phyloP scores from a whole-genome alignment of 2,113 vertebrate genomes.

The Dasyornis broadbenti region DNA sequence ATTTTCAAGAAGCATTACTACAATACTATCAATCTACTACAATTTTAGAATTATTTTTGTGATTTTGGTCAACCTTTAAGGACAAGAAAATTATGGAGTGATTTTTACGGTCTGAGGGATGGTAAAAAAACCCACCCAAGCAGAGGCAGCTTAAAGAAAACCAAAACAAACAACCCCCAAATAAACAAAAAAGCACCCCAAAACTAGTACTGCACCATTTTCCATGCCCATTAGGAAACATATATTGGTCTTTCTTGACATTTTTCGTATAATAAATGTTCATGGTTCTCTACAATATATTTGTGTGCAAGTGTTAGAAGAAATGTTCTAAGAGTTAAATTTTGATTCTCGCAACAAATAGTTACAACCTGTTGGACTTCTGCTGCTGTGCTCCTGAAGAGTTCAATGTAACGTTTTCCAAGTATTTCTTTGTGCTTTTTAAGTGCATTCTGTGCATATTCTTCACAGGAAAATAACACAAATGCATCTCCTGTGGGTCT shows the following conservation, averaged over 20 bases:
- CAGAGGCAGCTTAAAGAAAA: background rate
- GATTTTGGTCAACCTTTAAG: background rate
- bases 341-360: background rate
- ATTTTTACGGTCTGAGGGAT: background rate
- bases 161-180: background rate
- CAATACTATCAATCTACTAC: background rate
- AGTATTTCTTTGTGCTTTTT: conserved; percentile 96
- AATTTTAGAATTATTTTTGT: background rate
- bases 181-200: background rate
- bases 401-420: conserved; percentile 94
- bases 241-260: background rate
- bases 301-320: background rate
- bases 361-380: conserved; percentile 91
- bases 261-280: background rate
- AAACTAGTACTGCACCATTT: background rate
- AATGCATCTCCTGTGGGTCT: conserved; percentile 95
- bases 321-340: background rate
- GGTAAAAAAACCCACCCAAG: background rate
- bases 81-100: background rate
- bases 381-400: conserved; percentile 93
- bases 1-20: background rate
- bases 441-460: conserved; percentile 91
- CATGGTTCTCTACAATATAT: background rate
- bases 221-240: background rate
- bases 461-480: conserved; percentile 94